Conservation (phyloP, 2,113 vertebrate species). For the Piprites chloris region DNA sequence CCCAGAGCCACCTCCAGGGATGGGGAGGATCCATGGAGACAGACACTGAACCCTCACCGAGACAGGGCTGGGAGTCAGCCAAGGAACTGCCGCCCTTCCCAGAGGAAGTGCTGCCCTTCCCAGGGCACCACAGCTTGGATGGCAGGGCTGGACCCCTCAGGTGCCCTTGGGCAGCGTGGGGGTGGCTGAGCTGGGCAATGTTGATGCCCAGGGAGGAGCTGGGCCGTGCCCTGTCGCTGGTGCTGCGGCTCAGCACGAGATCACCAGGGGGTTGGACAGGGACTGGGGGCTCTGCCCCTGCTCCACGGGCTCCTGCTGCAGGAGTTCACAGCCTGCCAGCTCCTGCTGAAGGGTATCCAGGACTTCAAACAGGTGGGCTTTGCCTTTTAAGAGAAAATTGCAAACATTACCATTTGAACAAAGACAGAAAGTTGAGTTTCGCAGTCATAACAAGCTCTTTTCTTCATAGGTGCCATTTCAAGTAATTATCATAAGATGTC, state of each 20-base stretch:
- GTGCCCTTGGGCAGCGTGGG: not conserved
- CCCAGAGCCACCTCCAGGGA: not conserved
- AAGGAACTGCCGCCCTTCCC: not conserved
- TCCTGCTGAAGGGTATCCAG: slow-evolving; percentile 85
- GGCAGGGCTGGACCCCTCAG: not conserved
- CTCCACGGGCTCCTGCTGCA: slow-evolving; percentile 68
- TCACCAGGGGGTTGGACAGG: slow-evolving; percentile 55
- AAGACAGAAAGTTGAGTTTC: not conserved
- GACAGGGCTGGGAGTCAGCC: not conserved
- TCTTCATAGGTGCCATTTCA: not conserved
- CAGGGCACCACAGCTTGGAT: not conserved
- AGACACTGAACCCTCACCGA: not conserved
- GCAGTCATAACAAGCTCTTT: not conserved
- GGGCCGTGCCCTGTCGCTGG: not conserved
- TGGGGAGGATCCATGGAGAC: not conserved
- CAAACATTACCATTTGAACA: not conserved
- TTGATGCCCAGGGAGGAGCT: not conserved
- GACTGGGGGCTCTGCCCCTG: slow-evolving; percentile 63
- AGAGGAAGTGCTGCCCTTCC: not conserved
- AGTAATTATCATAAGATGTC: not conserved
- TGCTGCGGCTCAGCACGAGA: slow-evolving; percentile 66
- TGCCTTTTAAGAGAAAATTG: slow-evolving; percentile 64
- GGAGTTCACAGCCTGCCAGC: slow-evolving; percentile 83
- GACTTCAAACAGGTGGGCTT: slow-evolving; percentile 79
- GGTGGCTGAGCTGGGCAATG: not conserved